These are phyloP conservation scores for Cosmorhoe ocellata DNA, from an alignment of 2,888 invertebrate genomes.

Conservation along the genomic window DNA sequence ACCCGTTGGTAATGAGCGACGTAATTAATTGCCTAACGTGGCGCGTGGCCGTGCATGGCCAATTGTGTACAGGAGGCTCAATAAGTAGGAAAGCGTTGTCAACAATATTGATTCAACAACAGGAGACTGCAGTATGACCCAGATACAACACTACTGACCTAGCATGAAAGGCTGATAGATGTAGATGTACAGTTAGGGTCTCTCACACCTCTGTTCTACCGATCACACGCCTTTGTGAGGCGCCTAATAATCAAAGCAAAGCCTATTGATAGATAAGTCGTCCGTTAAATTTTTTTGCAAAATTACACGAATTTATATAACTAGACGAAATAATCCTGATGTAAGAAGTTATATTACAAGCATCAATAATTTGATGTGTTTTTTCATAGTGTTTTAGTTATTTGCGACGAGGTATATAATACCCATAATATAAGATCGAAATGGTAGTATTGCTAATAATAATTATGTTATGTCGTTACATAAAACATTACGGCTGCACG, in stretches of 20 bases:
- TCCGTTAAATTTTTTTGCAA: too few relatives aligned
- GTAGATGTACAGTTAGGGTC: conserved; percentile 43
- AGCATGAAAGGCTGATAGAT: conserved; percentile 51
- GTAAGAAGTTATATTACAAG: too few relatives aligned
- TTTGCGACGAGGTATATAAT: background rate
- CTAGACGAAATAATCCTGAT: too few relatives aligned
- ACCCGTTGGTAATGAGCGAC: too few relatives aligned
- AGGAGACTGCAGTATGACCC: conserved; percentile 59
- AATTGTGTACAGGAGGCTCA: too few relatives aligned
- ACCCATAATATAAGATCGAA: conserved; percentile 9
- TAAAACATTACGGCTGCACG: conserved; percentile 26
- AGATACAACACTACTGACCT: conserved; percentile 62
- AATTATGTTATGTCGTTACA: conserved; percentile 9
- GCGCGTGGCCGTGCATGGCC: too few relatives aligned
- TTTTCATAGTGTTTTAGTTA: too few relatives aligned
- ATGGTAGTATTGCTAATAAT: conserved; percentile 8
- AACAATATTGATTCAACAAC: conserved; percentile 61
- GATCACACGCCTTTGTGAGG: background rate
- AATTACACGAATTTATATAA: too few relatives aligned
- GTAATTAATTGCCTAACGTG: too few relatives aligned
- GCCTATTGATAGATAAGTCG: too few relatives aligned
- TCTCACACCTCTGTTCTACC: conserved; percentile 26
- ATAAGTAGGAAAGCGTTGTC: conserved; percentile 17
- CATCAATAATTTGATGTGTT: too few relatives aligned
- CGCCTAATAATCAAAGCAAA: background rate